A percentile compares a stretch with the other conserved stretches of the same genome.
These are phyloP conservation scores for Ischnus inquisitorius DNA, from an alignment of 2,888 invertebrate genomes.

Conservation along the genomic window DNA sequence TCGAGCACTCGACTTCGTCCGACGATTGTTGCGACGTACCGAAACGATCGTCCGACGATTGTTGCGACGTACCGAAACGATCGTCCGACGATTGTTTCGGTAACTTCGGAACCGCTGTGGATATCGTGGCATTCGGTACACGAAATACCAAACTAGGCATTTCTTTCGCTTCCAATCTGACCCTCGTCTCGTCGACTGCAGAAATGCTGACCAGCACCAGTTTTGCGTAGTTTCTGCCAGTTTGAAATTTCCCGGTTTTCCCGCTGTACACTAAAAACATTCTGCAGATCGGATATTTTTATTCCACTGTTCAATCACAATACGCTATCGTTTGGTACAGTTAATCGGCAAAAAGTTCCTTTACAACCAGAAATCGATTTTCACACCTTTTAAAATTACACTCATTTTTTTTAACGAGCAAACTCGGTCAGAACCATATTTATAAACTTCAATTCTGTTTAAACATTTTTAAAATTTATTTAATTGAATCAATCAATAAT, in stretches of 20 bases:
- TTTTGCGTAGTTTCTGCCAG: slow-evolving; percentile 85
- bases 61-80: background rate
- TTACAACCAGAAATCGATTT: too few relatives aligned
- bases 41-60: slow-evolving; percentile 49
- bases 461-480: too few relatives aligned
- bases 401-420: too few relatives aligned
- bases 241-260: slow-evolving; percentile 83
- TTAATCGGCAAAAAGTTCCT: background rate
- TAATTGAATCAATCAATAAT: too few relatives aligned
- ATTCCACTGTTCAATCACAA: background rate
- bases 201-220: slow-evolving; percentile 85
- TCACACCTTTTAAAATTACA: too few relatives aligned
- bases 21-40: slow-evolving; percentile 1
- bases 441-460: too few relatives aligned
- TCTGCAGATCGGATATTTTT: slow-evolving; percentile 75
- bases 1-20: slow-evolving; percentile 73
- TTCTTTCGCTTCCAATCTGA: slow-evolving; percentile 85
- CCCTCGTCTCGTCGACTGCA: slow-evolving; percentile 83
- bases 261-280: slow-evolving; percentile 85
- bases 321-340: background rate
- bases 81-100: slow-evolving; percentile 36
- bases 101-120: too few relatives aligned
- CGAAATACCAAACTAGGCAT: slow-evolving; percentile 85
- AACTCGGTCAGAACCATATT: too few relatives aligned
- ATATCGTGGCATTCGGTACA: slow-evolving; percentile 83